These are phyloP conservation scores for Henricia sp. DNA, from an alignment of 53 echinoderm and acorn worm species.

Conservation along the genomic window DNA sequence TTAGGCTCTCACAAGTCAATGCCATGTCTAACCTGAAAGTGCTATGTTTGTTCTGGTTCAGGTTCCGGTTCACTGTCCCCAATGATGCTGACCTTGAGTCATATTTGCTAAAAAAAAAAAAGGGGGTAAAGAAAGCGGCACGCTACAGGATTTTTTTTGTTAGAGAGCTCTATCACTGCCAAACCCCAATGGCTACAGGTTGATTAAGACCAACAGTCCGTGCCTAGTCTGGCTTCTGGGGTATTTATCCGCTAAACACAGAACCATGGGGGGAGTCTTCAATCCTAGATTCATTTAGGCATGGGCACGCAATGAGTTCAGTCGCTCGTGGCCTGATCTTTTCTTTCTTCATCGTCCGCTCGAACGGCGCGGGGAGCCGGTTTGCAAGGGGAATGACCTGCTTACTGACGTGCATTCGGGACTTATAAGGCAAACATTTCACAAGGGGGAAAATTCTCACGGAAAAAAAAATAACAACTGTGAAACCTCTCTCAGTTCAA, in stretches of 20 bases:
- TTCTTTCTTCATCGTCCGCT: not conserved
- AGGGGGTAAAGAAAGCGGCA: too few species aligned
- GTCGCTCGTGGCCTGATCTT: constrained; percentile 1
- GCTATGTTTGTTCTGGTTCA: constrained; percentile 22
- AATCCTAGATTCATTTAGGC: not conserved
- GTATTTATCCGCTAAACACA: constrained; percentile 39
- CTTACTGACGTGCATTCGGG: not conserved
- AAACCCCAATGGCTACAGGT: constrained; percentile 5
- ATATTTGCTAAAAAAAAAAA: constrained; percentile 4
- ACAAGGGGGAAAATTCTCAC: constrained; percentile 5
- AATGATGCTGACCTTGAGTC: constrained; percentile 35
- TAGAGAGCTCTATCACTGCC: too few species aligned
- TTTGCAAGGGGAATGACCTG: constrained; percentile 20
- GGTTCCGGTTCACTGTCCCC: constrained; percentile 48
- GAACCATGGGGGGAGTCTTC: constrained; percentile 11
- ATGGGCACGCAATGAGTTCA: constrained; percentile 44
- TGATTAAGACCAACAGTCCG: constrained; percentile 45
- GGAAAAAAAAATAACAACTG: not conserved
- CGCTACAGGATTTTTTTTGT: too few species aligned
- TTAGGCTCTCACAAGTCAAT: not conserved
- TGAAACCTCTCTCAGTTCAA: not conserved
- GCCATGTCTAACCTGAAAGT: constrained; percentile 4
- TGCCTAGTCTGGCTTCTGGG: constrained; percentile 53
- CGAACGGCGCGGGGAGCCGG: not conserved
- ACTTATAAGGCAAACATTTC: constrained; percentile 31